Evolutionary conservation across 1,140 invertebrate species (phyloP).

Genomic region (Euglossa dilemma): DNA sequence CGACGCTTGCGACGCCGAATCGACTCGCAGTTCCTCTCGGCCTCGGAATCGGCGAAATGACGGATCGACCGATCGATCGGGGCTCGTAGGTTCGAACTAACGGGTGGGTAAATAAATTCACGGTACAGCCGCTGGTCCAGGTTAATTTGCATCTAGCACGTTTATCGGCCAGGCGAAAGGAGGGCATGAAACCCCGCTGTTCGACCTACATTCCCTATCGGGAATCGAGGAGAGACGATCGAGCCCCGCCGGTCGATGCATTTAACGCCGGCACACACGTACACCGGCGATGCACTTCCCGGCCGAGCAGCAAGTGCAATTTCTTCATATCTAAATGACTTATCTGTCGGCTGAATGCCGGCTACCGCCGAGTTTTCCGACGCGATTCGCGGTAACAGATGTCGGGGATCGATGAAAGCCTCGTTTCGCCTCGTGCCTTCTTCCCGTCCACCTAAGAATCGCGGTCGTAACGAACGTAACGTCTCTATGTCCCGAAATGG

Average conservation of each 20-base stretch:
- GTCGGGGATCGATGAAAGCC: constrained; percentile 45
- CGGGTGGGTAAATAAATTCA: constrained; percentile 13
- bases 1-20: fast-evolving
- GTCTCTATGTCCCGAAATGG: neutral
- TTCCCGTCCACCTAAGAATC: constrained; percentile 20
- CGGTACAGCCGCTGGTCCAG: neutral
- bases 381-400: constrained; percentile 23
- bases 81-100: neutral
- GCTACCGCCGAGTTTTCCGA: constrained; percentile 8
- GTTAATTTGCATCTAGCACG: constrained; percentile 33
- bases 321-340: constrained; percentile 60
- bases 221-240: constrained; percentile 41
- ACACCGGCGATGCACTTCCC: neutral
- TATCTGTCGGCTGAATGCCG: constrained; percentile 51
- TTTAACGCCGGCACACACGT: constrained; percentile 4
- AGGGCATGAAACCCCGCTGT: constrained; percentile 2
- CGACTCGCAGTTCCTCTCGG: neutral
- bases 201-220: constrained; percentile 46
- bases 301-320: constrained; percentile 32
- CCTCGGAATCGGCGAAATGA: fast-evolving
- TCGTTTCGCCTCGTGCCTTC: neutral
- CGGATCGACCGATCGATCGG: neutral
- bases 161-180: constrained; percentile 10
- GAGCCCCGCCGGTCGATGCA: constrained; percentile 26
- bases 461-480: neutral